Conservation (phyloP, 2,888 invertebrate genomes). For the Eupithecia exiguata region DNA sequence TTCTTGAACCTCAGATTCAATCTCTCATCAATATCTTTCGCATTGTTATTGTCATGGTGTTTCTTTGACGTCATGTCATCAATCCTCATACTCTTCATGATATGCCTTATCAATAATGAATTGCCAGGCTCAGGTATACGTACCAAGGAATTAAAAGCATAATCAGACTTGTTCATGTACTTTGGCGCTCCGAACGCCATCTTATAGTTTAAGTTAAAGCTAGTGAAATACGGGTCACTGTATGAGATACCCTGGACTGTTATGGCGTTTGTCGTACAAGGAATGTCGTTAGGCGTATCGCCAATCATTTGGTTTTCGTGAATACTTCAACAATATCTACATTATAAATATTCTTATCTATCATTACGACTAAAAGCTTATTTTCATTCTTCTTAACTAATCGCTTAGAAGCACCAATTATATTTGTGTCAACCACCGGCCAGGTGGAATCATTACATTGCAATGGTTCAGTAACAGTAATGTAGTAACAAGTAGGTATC, state of each 20-base stretch:
- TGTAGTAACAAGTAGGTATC: conserved; percentile 81
- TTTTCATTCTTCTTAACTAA: conserved; percentile 82
- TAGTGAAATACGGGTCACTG: conserved; percentile 85
- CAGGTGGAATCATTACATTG: conserved; percentile 85
- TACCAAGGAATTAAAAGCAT: conserved; percentile 85
- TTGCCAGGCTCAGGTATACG: conserved; percentile 82
- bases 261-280: conserved; percentile 85
- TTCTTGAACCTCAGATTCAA: conserved; percentile 68
- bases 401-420: conserved; percentile 84
- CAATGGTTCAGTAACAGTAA: conserved; percentile 85
- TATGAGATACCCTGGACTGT: conserved; percentile 85
- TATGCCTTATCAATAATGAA: conserved; percentile 42
- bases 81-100: conserved; percentile 37
- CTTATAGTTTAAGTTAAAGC: conserved; percentile 85
- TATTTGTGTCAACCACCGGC: conserved; percentile 84
- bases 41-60: conserved; percentile 81
- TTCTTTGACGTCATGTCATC: conserved; percentile 69
- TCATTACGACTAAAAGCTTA: conserved; percentile 83
- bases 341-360: conserved; percentile 85
- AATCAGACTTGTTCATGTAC: conserved; percentile 85
- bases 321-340: conserved; percentile 84
- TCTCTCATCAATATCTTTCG: conserved; percentile 58
- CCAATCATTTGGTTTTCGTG: conserved; percentile 85
- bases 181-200: conserved; percentile 82
- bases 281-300: conserved; percentile 84